Evolutionary conservation across 2,888 invertebrate species (phyloP), one percentile per base, ranked within the genome.

Genomic region (Xiphydria camelus): DNA sequence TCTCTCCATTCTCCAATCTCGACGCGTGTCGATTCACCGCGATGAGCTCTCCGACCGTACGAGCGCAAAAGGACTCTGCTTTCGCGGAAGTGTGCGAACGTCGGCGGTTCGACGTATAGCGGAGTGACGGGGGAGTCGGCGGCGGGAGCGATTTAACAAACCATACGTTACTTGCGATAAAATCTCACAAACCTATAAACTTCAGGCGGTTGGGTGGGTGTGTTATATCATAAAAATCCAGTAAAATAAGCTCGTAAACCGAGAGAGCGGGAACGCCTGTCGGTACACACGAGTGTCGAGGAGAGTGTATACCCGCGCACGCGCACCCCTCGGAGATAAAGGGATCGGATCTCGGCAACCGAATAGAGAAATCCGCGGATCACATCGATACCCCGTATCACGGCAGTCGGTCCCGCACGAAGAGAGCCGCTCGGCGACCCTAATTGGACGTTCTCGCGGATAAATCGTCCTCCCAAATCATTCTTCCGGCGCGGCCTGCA

Each of bases 201-300:
- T 70, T 67, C 49, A 61, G 61, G 59, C 57, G 62, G 64, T 61
- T 65, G 64, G 66, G 61, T 59, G 51, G 66, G 59, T 66, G 64
- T 64, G 72, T 71, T 70, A 71, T 73, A 68, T 73, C 74, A 74
- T 74, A 73, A 73, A 73, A 74, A 74, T 73, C 67, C 70, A 65
- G 73, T 74, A 73, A 73, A 73, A 73, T 72, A 70, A 70, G 68
- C 69, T 73, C 73, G 72, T 73, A 73, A 74, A 73, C 58, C 57
- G 63, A 51, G 61, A 53, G 61, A 51, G n/a, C n/a, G n/a, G n/a
- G n/a, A n/a, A n/a, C n/a, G n/a, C n/a, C n/a, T n/a, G n/a, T n/a
- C n/a, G n/a, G n/a, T n/a, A n/a, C n/a, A n/a, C n/a, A n/a, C n/a
- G n/a, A n/a, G n/a, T n/a, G n/a, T n/a, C n/a, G n/a, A n/a, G n/a